Evolutionary conservation across 1,140 invertebrate species (phyloP).

Genomic region (Saxidomus purpurata): DNA sequence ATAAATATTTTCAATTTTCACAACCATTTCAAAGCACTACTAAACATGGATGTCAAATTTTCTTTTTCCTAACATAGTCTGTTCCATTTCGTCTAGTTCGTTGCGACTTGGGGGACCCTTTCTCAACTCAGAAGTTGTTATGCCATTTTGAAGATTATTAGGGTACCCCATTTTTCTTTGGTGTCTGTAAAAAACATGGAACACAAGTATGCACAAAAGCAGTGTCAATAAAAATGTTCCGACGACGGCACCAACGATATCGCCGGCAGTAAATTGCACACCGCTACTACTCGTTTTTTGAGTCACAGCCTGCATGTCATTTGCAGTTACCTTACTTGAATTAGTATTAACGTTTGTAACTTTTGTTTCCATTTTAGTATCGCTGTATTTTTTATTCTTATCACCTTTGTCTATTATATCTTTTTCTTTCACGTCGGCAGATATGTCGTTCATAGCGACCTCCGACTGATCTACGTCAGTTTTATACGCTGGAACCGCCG

Average conservation of each 20-base stretch:
- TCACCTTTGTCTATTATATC: slow-evolving; percentile 23
- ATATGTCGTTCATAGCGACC: slow-evolving; percentile 55
- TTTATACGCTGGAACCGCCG: slow-evolving; percentile 57
- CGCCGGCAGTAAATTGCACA: slow-evolving; percentile 78
- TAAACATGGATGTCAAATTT: slow-evolving; percentile 62
- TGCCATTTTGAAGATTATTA: slow-evolving; percentile 40
- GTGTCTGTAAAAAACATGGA: slow-evolving; percentile 81
- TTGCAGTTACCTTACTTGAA: slow-evolving; percentile 51
- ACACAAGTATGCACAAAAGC: slow-evolving; percentile 81
- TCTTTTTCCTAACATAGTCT: slow-evolving; percentile 59
- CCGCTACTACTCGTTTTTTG: slow-evolving; percentile 37
- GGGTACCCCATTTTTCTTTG: slow-evolving; percentile 57
- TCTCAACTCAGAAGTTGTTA: slow-evolving; percentile 10
- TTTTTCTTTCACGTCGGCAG: slow-evolving; percentile 35
- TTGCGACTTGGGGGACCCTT: slow-evolving; percentile 53
- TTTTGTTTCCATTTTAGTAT: slow-evolving; percentile 36
- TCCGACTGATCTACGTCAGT: slow-evolving; percentile 51
- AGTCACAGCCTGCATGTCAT: slow-evolving; percentile 43
- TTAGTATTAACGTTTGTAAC: slow-evolving; percentile 41
- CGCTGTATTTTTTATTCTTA: slow-evolving; percentile 49
- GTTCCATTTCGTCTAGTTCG: slow-evolving; percentile 64
- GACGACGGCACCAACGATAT: slow-evolving; percentile 84
- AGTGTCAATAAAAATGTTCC: slow-evolving; percentile 85
- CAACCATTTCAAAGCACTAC: not conserved
- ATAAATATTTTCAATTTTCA: slow-evolving; percentile 37